Conservation (phyloP, 2,797 vertebrate genomes). For the Phaenicophaeus curvirostris region DNA sequence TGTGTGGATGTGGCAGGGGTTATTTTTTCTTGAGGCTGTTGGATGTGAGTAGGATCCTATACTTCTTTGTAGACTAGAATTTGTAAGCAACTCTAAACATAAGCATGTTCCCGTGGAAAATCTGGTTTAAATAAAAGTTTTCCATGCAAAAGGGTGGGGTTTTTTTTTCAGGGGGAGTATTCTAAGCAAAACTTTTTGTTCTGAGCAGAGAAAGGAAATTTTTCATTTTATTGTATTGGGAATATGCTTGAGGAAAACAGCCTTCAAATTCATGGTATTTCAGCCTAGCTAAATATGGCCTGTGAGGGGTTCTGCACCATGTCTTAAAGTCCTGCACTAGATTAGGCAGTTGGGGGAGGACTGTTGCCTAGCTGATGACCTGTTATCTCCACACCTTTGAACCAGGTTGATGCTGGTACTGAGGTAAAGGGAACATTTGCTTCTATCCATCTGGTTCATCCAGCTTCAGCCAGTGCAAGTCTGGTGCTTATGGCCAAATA, state of each 20-base stretch:
- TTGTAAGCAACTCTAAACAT: neutral
- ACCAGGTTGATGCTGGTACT: neutral
- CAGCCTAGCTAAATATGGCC: neutral
- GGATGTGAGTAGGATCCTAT: neutral
- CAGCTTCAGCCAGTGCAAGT: neutral
- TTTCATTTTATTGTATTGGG: conserved; percentile 36
- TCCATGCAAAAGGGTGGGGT: neutral
- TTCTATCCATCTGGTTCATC: neutral
- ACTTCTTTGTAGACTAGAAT: neutral
- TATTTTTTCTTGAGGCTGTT: neutral
- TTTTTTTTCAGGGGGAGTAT: conserved; percentile 1
- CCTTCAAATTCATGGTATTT: neutral
- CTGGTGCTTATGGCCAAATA: conserved; percentile 15
- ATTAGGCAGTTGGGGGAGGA: neutral
- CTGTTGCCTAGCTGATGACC: neutral
- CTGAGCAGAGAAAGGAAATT: conserved; percentile 20
- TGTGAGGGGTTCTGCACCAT: neutral
- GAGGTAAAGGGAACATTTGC: neutral
- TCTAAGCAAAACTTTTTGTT: conserved; percentile 38
- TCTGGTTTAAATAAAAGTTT: conserved; percentile 51
- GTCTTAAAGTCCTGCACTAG: neutral
- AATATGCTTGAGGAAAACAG: neutral
- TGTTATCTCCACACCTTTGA: neutral
- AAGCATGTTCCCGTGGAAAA: conserved; percentile 1
- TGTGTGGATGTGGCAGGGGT: neutral